A percentile compares a stretch with the other conserved stretches of the same genome.
Conservation (phyloP, 2,113 vertebrate genomes). For the Raja brachyura region DNA sequence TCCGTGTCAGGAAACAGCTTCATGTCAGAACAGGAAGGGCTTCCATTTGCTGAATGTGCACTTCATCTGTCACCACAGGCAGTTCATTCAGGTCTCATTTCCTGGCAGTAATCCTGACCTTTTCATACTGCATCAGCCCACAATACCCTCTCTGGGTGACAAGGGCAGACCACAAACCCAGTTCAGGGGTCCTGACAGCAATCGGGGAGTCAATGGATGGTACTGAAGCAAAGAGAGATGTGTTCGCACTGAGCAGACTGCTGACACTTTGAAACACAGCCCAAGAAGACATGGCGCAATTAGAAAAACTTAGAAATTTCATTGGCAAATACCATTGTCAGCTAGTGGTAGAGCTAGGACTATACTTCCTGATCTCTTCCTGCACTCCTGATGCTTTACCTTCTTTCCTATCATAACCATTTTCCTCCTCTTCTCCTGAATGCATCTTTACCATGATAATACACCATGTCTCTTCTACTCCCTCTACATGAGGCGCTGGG, state of each 20-base stretch:
- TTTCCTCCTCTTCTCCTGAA: background rate
- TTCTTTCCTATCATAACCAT: background rate
- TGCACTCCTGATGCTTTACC: background rate
- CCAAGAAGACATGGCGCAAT: too few relatives aligned
- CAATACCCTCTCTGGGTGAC: background rate
- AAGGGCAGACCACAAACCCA: background rate
- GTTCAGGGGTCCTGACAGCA: background rate
- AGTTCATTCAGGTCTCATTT: background rate
- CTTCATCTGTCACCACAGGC: background rate
- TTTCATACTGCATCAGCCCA: background rate
- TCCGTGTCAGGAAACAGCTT: background rate
- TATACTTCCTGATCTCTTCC: background rate
- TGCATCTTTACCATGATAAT: background rate
- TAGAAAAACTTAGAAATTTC: too few relatives aligned
- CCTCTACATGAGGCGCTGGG: background rate
- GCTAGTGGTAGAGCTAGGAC: too few relatives aligned
- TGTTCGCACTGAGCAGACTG: too few relatives aligned
- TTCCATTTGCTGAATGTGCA: background rate
- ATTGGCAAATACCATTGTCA: too few relatives aligned
- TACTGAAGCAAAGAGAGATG: background rate
- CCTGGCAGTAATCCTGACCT: background rate
- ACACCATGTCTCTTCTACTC: background rate
- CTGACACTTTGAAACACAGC: too few relatives aligned
- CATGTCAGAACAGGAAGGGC: background rate
- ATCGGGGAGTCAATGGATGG: background rate